Evolutionary conservation across 2,797 vertebrate genomes (phyloP).

Genomic region (Poeciliopsis infans): DNA sequence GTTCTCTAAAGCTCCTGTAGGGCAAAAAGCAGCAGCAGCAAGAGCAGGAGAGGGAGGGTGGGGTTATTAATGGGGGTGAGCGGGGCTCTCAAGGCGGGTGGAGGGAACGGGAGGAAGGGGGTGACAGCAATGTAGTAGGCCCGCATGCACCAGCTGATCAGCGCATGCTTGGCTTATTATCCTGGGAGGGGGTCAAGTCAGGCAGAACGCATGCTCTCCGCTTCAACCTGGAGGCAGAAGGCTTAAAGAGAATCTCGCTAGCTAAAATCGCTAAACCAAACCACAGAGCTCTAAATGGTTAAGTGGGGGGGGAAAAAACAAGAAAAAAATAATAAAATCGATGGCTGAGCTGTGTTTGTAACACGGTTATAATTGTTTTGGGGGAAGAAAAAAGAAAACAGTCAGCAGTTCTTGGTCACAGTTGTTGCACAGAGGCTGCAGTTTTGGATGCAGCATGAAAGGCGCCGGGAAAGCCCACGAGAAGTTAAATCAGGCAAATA

Average conservation of each 20-base stretch:
- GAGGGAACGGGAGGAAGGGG: slow-evolving; percentile 28
- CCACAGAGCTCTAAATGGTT: not conserved
- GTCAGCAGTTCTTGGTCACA: no score
- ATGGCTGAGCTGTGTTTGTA: not conserved
- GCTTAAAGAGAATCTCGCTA: slow-evolving; percentile 14
- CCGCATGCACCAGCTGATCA: slow-evolving; percentile 74
- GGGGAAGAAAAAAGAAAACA: not conserved
- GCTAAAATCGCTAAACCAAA: slow-evolving; percentile 1
- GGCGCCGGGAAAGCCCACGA: no score
- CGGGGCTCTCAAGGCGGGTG: slow-evolving; percentile 53
- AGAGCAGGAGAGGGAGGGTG: not conserved
- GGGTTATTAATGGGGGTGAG: slow-evolving; percentile 24
- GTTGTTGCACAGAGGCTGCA: not conserved
- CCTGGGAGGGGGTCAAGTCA: slow-evolving; percentile 56
- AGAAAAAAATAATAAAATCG: not conserved
- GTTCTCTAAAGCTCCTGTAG: slow-evolving; percentile 36
- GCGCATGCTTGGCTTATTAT: slow-evolving; percentile 66
- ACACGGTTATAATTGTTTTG: not conserved
- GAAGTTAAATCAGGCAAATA: not conserved
- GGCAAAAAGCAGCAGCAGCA: slow-evolving; percentile 25
- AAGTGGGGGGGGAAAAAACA: not conserved
- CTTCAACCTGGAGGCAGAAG: slow-evolving; percentile 32
- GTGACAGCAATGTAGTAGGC: slow-evolving; percentile 27
- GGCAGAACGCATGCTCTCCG: slow-evolving; percentile 69
- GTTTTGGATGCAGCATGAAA: not conserved